These are phyloP conservation scores for Murina feae DNA, from an alignment of 2,113 vertebrate species.

Conservation along the genomic window DNA sequence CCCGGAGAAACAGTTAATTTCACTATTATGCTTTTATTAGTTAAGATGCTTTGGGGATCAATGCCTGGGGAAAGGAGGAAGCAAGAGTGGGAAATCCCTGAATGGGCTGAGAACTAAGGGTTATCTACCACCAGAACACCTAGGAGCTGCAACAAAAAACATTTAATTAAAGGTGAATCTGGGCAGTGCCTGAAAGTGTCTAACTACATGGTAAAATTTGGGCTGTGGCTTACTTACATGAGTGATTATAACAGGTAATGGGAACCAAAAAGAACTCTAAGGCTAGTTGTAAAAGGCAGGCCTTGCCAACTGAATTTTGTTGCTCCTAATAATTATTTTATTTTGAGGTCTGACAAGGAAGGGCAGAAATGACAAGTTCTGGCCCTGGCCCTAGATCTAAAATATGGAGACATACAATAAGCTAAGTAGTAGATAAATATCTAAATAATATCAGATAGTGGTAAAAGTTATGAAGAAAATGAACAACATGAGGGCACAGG, in stretches of 20 bases:
- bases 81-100: background rate
- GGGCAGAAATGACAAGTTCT: background rate
- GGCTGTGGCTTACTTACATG: background rate
- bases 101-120: background rate
- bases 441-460: background rate
- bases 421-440: background rate
- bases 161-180: background rate
- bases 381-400: background rate
- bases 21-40: no score
- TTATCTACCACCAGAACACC: background rate
- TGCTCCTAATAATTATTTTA: background rate
- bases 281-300: background rate
- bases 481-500: background rate
- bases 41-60: background rate
- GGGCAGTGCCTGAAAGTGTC: background rate
- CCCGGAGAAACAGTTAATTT: no score
- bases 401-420: background rate
- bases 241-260: background rate
- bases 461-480: conserved; percentile 26
- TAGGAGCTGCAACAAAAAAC: background rate
- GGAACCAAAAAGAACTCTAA: background rate
- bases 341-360: background rate
- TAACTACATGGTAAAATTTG: background rate
- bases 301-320: background rate
- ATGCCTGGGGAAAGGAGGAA: background rate